Percentiles rank a stretch among this genome's conserved stretches.
These are phyloP conservation scores for Neogale vison DNA, from an alignment of 2,113 vertebrate genomes.

Conservation along the genomic window DNA sequence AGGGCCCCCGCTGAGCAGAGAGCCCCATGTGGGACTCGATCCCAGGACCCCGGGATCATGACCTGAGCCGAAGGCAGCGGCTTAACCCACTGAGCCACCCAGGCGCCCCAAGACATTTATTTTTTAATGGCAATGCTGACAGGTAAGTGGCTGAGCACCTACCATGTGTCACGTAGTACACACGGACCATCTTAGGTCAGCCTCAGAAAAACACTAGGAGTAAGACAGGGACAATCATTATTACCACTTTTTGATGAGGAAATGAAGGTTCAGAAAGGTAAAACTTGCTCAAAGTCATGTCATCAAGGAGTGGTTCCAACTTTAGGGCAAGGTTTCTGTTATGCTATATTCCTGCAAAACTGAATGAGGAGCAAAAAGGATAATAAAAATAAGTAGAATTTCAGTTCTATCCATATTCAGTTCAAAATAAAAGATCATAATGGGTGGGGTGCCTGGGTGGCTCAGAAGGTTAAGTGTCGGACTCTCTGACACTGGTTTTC, in stretches of 20 bases:
- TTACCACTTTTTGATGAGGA: neutral
- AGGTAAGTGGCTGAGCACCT: neutral
- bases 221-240: neutral
- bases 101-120: neutral
- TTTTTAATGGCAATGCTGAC: neutral
- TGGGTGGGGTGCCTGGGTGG: neutral
- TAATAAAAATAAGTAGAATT: slow-evolving; percentile 14
- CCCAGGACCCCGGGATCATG: too few species aligned
- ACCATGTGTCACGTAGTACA: neutral
- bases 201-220: neutral
- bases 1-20: too few species aligned
- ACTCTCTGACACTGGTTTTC: neutral
- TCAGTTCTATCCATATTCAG: neutral
- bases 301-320: neutral
- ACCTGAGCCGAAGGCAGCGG: too few species aligned
- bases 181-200: neutral
- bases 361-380: neutral
- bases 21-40: too few species aligned
- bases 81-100: too few species aligned
- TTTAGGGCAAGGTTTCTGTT: neutral
- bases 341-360: neutral
- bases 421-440: neutral
- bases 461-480: neutral
- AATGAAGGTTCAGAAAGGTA: neutral
- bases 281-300: neutral